Conservation (phyloP, 2,888 invertebrate species). For the Amblyteles armatorius region DNA sequence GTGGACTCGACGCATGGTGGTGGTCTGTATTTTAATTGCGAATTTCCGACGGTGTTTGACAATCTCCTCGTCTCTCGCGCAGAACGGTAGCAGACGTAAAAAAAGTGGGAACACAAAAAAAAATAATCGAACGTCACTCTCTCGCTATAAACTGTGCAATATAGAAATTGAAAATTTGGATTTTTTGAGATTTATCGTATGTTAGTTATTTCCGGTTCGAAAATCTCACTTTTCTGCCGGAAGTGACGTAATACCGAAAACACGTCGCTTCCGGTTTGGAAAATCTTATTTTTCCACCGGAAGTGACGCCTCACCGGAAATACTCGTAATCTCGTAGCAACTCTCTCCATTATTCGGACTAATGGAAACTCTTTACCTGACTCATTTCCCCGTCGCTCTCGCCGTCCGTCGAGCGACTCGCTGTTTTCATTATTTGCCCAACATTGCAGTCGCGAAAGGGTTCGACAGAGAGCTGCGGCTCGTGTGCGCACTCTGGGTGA, state of each 20-base stretch:
- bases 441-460: conserved; percentile 1
- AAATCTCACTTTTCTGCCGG: too few relatives aligned
- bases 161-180: too few relatives aligned
- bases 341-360: neutral
- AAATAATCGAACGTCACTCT: neutral
- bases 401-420: neutral
- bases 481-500: neutral
- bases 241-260: too few relatives aligned
- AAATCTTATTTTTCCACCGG: too few relatives aligned
- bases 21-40: neutral
- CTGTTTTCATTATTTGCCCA: neutral
- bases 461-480: neutral
- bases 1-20: neutral
- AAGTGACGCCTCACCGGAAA: neutral
- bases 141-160: neutral
- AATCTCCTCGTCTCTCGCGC: conserved; percentile 21
- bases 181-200: too few relatives aligned
- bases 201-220: too few relatives aligned
- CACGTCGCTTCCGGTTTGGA: too few relatives aligned
- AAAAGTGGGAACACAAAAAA: neutral
- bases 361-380: neutral
- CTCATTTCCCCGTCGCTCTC: neutral
- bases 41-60: neutral
- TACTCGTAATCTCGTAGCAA: neutral
- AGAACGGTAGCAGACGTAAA: conserved; percentile 10